Percentiles rank a stretch among this genome's conserved stretches.
Evolutionary conservation across 2,797 vertebrate genomes (phyloP).

Genomic region (Oreochromis mossambicus): DNA sequence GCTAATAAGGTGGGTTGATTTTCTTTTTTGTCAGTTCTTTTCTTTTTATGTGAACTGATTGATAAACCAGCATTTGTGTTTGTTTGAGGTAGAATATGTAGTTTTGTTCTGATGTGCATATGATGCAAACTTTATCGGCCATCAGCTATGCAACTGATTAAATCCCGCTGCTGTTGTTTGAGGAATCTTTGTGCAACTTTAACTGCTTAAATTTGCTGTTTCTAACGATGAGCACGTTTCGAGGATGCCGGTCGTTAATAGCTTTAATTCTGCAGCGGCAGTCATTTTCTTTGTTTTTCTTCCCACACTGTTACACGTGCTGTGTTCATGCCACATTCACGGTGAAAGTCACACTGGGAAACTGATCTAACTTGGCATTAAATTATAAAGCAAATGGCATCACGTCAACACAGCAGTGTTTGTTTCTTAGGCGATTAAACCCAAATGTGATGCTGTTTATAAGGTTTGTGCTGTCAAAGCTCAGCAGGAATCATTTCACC

Average conservation of each 20-base stretch:
- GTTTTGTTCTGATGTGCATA: neutral
- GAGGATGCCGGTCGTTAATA: neutral
- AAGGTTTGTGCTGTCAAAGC: neutral
- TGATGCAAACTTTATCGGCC: neutral
- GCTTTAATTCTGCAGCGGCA: neutral
- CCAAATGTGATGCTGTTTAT: neutral
- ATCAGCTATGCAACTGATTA: conserved; percentile 11
- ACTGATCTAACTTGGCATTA: neutral
- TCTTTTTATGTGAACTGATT: neutral
- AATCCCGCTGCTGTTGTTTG: neutral
- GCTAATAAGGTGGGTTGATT: neutral
- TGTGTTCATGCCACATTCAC: neutral
- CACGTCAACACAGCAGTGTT: neutral
- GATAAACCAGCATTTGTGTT: neutral
- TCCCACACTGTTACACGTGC: neutral
- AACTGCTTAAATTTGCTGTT: neutral
- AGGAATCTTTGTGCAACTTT: neutral
- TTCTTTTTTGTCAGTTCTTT: neutral
- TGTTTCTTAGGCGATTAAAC: neutral
- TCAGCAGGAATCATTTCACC: neutral
- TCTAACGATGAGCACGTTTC: neutral
- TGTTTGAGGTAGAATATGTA: neutral
- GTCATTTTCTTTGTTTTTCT: neutral
- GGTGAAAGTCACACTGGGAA: neutral
- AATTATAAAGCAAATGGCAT: neutral